A percentile compares a stretch with the other conserved stretches of the same genome.
phyloP scores from a whole-genome alignment of 1,140 invertebrate species.

The Brachionus koreanus region DNA sequence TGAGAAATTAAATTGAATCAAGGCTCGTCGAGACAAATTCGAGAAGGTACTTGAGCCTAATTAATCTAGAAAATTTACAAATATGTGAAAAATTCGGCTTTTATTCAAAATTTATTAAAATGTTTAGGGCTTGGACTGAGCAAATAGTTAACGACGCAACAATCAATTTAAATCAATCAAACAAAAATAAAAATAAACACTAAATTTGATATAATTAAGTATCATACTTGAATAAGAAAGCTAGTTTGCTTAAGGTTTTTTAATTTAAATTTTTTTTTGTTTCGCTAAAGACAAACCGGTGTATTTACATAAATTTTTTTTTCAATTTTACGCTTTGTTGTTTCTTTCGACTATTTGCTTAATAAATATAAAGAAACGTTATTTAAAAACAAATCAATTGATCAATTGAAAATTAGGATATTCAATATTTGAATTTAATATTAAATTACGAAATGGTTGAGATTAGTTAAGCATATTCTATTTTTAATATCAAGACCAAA shows the following conservation, averaged over 20 bases:
- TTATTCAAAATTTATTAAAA: background rate
- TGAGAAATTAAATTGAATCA: background rate
- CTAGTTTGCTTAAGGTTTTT: conserved; percentile 18
- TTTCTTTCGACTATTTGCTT: background rate
- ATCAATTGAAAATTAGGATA: conserved; percentile 2
- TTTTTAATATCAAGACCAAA: conserved; percentile 1
- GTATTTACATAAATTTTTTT: conserved; percentile 11
- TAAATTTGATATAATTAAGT: conserved; percentile 35
- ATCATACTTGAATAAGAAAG: conserved; percentile 20
- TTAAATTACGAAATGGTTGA: conserved; percentile 15
- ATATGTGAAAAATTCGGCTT: conserved; percentile 37
- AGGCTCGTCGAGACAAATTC: background rate
- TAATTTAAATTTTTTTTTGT: background rate
- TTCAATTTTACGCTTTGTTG: conserved; percentile 22
- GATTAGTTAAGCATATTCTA: conserved; percentile 3
- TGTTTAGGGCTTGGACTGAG: background rate
- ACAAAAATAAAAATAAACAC: background rate
- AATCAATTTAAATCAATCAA: conserved; percentile 21
- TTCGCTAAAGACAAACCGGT: background rate
- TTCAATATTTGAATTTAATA: conserved; percentile 36
- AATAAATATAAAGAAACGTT: conserved; percentile 1
- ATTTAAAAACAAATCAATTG: conserved; percentile 14
- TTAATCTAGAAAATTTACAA: background rate
- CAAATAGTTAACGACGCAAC: background rate
- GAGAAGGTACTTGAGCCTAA: background rate